Evolutionary conservation across 1,140 invertebrate species (phyloP), one percentile per base, ranked within the genome.

Genomic region (Camponotus vicinus): DNA sequence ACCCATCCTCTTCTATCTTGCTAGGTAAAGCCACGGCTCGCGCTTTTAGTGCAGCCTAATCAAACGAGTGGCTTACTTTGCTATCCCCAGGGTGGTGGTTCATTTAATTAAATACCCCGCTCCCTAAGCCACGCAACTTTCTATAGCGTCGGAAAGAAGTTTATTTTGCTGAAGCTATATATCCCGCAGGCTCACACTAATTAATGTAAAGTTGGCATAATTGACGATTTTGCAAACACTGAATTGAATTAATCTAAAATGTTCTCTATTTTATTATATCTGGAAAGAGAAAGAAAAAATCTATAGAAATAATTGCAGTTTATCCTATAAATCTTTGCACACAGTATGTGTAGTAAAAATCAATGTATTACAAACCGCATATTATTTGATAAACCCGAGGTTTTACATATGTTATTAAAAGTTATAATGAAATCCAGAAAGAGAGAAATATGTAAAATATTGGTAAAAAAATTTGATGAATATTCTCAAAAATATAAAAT

Each of bases 91-190:
- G 67, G 82, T 59, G 32, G 37, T n/a, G 4, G 78, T 57, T 87
- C 86, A 77, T 87, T 87, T 87, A 88, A 88, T 88, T 87, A 87
- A 88, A 86, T 15, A 21, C 42, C 52, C 18, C 49, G 32, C 64
- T 40, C 71, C 57, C 27, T 15, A 4, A 52, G 34, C 34, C 59
- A 64, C 32, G 59, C 61, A 83, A 83, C 69, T 83, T 75, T 75
- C 69, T 63, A 61, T 73, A 61, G 32, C 79, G 11, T 82, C 37
- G n/a, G 69, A 61, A 75, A 42, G 40, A 83, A 83, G 69, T 83
- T 83, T 83, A 83, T 83, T 75, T 83, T 42, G 57, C 18, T 45
- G 34, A 49, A 75, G 40, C 67, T 73, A 73, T 73, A 73, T 57
- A 83, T 75, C 55, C 55, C 55, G 69, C 79, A 80, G 49, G 34